phyloP scores from a whole-genome alignment of 2,113 vertebrate genomes.

The Heteronetta atricapilla region DNA sequence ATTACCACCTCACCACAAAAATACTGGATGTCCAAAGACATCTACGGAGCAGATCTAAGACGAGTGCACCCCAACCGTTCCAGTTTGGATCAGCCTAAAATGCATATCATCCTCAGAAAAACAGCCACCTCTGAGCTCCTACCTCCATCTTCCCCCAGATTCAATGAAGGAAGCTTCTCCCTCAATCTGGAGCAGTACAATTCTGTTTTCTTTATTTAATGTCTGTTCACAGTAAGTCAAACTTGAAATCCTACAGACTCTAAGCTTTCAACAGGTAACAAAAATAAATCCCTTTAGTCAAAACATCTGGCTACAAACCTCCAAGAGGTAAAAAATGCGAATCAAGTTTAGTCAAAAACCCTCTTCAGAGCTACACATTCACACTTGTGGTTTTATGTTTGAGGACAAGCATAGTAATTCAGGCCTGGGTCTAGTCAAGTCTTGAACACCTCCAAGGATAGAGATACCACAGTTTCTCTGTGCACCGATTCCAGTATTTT shows the following conservation, averaged over 20 bases:
- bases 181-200: background rate
- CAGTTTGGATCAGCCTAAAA: background rate
- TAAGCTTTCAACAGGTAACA: background rate
- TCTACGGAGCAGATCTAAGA: background rate
- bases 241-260: background rate
- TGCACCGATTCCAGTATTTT: background rate
- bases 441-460: background rate
- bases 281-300: background rate
- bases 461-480: background rate
- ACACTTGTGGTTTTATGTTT: background rate
- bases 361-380: background rate
- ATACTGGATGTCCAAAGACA: background rate
- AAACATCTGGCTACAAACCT: background rate
- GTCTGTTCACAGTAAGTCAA: background rate
- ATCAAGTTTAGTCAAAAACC: background rate
- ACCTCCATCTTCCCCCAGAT: background rate
- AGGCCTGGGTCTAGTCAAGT: background rate
- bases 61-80: background rate
- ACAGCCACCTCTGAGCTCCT: background rate
- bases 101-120: background rate
- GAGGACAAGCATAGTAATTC: background rate
- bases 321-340: accelerated
- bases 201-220: background rate
- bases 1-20: background rate
- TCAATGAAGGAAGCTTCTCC: background rate